These are phyloP conservation scores for Scrobipalpa costella DNA, from an alignment of 2,888 invertebrate species.

Conservation along the genomic window DNA sequence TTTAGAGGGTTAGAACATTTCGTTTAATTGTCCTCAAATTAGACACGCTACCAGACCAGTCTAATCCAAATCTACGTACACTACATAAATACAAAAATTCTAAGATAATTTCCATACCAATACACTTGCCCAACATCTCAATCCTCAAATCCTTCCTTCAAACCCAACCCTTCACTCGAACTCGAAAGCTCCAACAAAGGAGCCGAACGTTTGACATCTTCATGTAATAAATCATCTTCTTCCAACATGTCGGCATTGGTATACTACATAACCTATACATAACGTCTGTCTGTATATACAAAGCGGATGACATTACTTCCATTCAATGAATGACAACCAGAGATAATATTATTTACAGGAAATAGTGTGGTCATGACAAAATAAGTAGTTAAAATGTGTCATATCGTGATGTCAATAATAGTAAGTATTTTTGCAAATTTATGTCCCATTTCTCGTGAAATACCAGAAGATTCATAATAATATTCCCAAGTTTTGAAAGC, in stretches of 20 bases:
- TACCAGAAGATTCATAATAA: too few species aligned
- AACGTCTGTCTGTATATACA: slow-evolving; percentile 25
- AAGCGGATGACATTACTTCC: slow-evolving; percentile 49
- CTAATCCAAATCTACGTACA: too few species aligned
- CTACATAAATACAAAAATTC: too few species aligned
- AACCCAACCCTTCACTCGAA: slow-evolving; percentile 16
- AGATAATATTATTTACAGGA: slow-evolving; percentile 35
- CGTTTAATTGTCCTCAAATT: too few species aligned
- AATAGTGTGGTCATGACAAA: too few species aligned
- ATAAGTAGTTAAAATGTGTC: too few species aligned
- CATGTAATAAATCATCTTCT: slow-evolving; percentile 62
- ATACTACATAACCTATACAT: not conserved
- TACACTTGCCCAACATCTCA: slow-evolving; percentile 4
- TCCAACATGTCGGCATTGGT: slow-evolving; percentile 47
- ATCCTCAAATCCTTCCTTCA: slow-evolving; percentile 13
- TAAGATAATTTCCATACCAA: slow-evolving; percentile 4
- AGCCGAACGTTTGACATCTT: slow-evolving; percentile 44
- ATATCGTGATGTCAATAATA: too few species aligned
- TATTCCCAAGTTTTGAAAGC: too few species aligned
- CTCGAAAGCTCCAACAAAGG: slow-evolving; percentile 20
- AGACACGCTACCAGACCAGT: too few species aligned
- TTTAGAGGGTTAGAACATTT: too few species aligned
- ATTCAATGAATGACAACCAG: slow-evolving; percentile 49
- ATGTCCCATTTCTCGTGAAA: too few species aligned
- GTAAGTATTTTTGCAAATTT: too few species aligned